Evolutionary conservation across 2,888 invertebrate species (phyloP), one percentile per base, ranked within the genome.

Genomic region (Poecilobothrus nobilitatus): DNA sequence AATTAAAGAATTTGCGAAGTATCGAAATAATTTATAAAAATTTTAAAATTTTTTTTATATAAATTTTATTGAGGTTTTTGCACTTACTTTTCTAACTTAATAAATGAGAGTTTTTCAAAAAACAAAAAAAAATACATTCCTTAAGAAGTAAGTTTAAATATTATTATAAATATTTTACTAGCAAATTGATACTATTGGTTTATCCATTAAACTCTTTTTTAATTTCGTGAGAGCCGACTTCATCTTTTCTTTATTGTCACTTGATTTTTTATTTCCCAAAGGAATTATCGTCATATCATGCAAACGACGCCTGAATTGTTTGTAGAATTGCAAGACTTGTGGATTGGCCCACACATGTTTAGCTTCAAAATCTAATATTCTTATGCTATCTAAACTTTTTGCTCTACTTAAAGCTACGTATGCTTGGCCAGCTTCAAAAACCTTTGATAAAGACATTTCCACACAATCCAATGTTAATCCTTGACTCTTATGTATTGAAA

Each of bases 401-500:
- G 97, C 96, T 73, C 97, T 86, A 18, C 96, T 96, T 10, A 97
- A 81, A 0, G 97, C 97, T 0, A 97, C 97, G 82, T 97, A 97
- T 0, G 97, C 94, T 82, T 97, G 97, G 0, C 97, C 97, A 53
- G 94, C 91, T 83, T 97, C 96, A 83, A 97, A 97, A 61, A 96
- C 95, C 76, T 91, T 88, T 0, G 89, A 87, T 67, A 97, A 81
- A 8, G 94, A 93, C 90, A 97, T 95, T 83, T 97, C 96, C 0
- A 96, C 95, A 83, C 95, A 95, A 78, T 97, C 96, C 73, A 97
- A 83, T 0, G 97, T 96, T 76, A 97, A 85, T 2, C 97, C 97
- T 85, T 97, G 92, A 69, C 95, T 95, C 82, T 97, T 97, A 79
- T 97, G 97, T 75, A 97, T 97, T 2, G 97, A 97, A 82, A 97